Percentiles rank a stretch among this genome's conserved stretches.
Conservation (phyloP, 2,888 invertebrate species). For the Pterostichus niger region DNA sequence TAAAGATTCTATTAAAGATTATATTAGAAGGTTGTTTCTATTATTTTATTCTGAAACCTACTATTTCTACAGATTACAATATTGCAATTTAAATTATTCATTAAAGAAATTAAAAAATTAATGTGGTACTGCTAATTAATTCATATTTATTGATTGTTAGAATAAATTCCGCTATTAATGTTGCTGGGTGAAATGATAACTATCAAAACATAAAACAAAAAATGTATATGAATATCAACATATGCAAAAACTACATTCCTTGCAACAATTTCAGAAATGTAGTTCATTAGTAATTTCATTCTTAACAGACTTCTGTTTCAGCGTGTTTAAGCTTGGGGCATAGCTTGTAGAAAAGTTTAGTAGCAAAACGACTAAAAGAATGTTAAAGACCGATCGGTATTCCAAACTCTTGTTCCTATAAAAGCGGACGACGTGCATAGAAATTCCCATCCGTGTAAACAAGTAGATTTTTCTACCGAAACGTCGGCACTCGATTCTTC, state of each 20-base stretch:
- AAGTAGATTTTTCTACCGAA: constrained; percentile 46
- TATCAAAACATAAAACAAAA: background rate
- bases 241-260: constrained; percentile 25
- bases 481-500: constrained; percentile 21
- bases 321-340: constrained; percentile 31
- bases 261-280: constrained; percentile 24
- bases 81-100: too few species aligned
- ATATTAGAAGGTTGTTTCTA: too few species aligned
- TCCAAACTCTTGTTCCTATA: constrained; percentile 48
- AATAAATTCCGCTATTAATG: background rate
- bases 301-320: constrained; percentile 21
- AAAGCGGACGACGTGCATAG: constrained; percentile 47
- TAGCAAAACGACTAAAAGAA: constrained; percentile 48
- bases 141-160: too few species aligned
- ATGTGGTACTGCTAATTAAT: too few species aligned
- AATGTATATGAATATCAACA: background rate
- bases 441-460: constrained; percentile 58
- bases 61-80: too few species aligned
- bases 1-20: too few species aligned
- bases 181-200: background rate
- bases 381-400: constrained; percentile 50
- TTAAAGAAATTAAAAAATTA: too few species aligned
- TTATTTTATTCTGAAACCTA: too few species aligned
- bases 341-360: constrained; percentile 42
- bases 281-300: constrained; percentile 44